Conservation (phyloP, 2,888 invertebrate genomes). For the Agriopis aurantiaria region DNA sequence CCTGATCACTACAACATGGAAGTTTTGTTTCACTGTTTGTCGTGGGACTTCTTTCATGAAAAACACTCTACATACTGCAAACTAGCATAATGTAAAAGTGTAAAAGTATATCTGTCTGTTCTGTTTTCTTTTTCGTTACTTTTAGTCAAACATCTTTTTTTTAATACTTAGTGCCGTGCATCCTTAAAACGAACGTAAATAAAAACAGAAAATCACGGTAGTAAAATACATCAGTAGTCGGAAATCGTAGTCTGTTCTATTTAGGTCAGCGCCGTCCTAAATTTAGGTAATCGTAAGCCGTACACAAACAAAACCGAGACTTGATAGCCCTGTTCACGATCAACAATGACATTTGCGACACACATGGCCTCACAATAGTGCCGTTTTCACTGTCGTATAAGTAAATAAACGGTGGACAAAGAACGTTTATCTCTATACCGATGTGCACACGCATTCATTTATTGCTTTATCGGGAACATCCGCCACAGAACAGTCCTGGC, state of each 20-base stretch:
- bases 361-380: conserved; percentile 4
- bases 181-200: too few relatives aligned
- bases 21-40: too few relatives aligned
- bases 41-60: too few relatives aligned
- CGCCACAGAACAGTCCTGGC: conserved; percentile 40
- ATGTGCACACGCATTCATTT: conserved; percentile 25
- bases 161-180: too few relatives aligned
- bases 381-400: conserved; percentile 16
- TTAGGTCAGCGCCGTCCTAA: conserved; percentile 12
- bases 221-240: too few relatives aligned
- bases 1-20: too few relatives aligned
- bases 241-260: background rate
- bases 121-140: too few relatives aligned
- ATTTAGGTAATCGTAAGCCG: conserved; percentile 10
- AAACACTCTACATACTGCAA: too few relatives aligned
- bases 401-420: conserved; percentile 34
- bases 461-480: conserved; percentile 47
- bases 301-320: conserved; percentile 1
- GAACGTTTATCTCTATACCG: conserved; percentile 31
- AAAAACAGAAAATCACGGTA: too few relatives aligned
- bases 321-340: background rate
- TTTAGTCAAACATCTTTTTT: too few relatives aligned
- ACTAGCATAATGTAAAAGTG: too few relatives aligned
- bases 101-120: too few relatives aligned
- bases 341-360: background rate